Evolutionary conservation across 2,888 invertebrate genomes (phyloP), one percentile per base, ranked within the genome.

Genomic region (Chymomyza procnemis): DNA sequence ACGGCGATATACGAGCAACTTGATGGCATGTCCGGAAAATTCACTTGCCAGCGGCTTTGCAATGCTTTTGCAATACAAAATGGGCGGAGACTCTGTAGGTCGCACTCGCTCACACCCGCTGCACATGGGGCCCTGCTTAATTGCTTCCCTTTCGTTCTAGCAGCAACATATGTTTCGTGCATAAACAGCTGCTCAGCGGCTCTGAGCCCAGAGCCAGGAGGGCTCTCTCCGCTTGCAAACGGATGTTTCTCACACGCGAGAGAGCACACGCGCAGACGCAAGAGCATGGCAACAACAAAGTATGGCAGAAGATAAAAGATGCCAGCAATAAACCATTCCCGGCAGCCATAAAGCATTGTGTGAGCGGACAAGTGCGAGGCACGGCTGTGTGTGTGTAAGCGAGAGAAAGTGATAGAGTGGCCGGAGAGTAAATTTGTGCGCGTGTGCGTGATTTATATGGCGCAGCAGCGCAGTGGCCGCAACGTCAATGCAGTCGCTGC

Each of bases 341-440:
- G 85, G 87, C 88, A 86, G 89, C 88, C 89, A 91, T 91, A 91
- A 91, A 91, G 82, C 88, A 91, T 89, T 81, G 88, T 82, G 78
- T 57, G 79, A 90, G 74, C 64, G 82, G 86, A 83, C 81, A 16
- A 63, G 66, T 30, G 62, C 56, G 54, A 54, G 46, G 46, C 18
- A 56, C 0, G 12, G 16, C 9, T 4, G 3, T 5, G 30, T 30
- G 30, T 30, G 61, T 8, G 74, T 18, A 16, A 58, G 74, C 75
- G 58, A 60, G 77, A 71, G 76, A 76, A 9, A 50, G 50, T 66
- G 60, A 54, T 19, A 54, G 74, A 75, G 76, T 74, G 76, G 41
- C 68, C 68, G 77, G 34, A 41, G 34, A 71, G 75, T 76, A 69
- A 76, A 79, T 80, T 73, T 73, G 75, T 70, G 75, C 70, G 74